Percentiles rank a stretch among this genome's conserved stretches.
Conservation (phyloP, 2,797 vertebrate species). For the Gadopsis marmoratus region DNA sequence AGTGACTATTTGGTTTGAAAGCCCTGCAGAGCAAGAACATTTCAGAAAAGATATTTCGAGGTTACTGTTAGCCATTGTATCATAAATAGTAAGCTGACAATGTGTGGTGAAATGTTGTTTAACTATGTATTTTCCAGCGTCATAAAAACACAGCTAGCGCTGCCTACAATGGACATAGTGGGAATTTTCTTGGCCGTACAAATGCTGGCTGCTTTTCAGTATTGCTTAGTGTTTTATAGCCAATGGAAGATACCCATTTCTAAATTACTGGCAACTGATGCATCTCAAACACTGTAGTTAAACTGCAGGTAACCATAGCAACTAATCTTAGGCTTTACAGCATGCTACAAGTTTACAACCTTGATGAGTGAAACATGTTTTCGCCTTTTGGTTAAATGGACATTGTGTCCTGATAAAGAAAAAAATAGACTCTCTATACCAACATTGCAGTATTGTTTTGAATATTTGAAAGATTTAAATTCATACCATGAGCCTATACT, state of each 20-base stretch:
- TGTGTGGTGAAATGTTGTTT: constrained; percentile 1
- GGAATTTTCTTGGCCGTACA: constrained; percentile 13
- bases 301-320: constrained; percentile 7
- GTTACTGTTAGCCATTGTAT: not conserved
- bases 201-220: constrained; percentile 2
- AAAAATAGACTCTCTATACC: not conserved
- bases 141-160: constrained; percentile 10
- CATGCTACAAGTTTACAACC: not conserved
- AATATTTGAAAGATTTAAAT: too few species aligned
- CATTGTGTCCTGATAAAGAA: too few species aligned
- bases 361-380: too few species aligned
- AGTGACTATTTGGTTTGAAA: not conserved
- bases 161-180: not conserved
- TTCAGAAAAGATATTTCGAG: not conserved
- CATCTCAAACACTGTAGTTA: not conserved
- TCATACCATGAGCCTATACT: too few species aligned
- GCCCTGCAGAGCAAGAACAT: not conserved
- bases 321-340: not conserved
- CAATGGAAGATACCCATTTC: not conserved
- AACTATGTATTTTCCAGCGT: not conserved
- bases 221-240: not conserved
- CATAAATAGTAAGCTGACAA: not conserved
- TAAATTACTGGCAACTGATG: not conserved
- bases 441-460: too few species aligned
- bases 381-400: not conserved